These are phyloP conservation scores for Girardinus metallicus DNA, from an alignment of 2,797 vertebrate genomes.

Conservation along the genomic window DNA sequence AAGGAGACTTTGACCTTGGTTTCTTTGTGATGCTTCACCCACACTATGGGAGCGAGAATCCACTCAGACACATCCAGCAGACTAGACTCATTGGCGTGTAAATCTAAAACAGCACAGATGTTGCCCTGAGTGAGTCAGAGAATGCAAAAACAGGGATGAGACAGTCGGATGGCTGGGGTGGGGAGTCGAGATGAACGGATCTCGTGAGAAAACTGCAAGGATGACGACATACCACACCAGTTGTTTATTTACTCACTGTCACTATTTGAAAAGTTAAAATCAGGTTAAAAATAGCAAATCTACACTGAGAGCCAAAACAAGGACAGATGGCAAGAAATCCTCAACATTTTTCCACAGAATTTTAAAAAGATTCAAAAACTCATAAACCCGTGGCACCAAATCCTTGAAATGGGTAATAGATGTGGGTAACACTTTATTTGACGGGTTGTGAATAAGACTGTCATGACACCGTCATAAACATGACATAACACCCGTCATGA, in stretches of 20 bases:
- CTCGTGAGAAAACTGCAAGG: conserved; percentile 63
- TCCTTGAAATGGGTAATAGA: conserved; percentile 15
- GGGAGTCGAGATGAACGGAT: conserved; percentile 42
- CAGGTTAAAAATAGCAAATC: background rate
- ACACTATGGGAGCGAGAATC: conserved; percentile 27
- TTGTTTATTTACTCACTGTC: conserved; percentile 38
- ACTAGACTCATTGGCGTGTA: conserved; percentile 11
- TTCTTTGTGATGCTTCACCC: conserved; percentile 13
- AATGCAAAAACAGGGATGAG: conserved; percentile 58
- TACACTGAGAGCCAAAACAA: background rate
- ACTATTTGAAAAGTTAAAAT: background rate
- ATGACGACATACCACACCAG: conserved; percentile 52
- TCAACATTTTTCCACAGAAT: background rate
- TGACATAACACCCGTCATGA: too few species aligned
- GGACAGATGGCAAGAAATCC: background rate
- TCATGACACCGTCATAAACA: too few species aligned
- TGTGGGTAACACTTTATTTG: too few species aligned
- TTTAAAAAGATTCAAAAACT: background rate
- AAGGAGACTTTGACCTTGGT: conserved; percentile 45
- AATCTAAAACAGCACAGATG: conserved; percentile 60
- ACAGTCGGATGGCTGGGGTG: conserved; percentile 51
- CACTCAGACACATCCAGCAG: conserved; percentile 11
- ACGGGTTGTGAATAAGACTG: too few species aligned
- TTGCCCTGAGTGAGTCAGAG: conserved; percentile 66
- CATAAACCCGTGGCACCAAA: background rate